These are phyloP conservation scores for Syrrhaptes paradoxus DNA, from an alignment of 2,113 vertebrate species.

Conservation along the genomic window DNA sequence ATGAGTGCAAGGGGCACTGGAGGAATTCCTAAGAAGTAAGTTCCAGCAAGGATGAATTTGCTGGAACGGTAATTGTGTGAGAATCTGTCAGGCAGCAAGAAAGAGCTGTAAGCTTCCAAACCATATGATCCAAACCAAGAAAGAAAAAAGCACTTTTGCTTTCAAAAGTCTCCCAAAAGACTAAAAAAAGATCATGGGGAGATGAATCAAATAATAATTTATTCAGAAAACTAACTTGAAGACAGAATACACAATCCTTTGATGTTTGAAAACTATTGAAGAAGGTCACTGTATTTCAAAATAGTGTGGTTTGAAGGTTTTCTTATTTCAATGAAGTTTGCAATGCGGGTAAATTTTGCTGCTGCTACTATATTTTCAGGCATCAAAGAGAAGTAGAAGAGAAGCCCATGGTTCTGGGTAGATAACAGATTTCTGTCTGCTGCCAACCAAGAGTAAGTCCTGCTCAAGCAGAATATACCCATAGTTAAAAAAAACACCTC, in stretches of 20 bases:
- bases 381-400: background rate
- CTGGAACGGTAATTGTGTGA: slow-evolving; percentile 7
- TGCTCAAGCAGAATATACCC: background rate
- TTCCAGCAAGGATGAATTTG: slow-evolving; percentile 15
- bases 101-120: background rate
- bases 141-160: background rate
- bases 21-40: slow-evolving; percentile 60
- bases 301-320: background rate
- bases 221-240: slow-evolving; percentile 40
- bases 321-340: background rate
- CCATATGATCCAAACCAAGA: slow-evolving; percentile 21
- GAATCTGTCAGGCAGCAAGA: slow-evolving; percentile 26
- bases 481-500: background rate
- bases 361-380: background rate
- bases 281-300: slow-evolving; percentile 3
- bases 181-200: slow-evolving; percentile 35
- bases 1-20: slow-evolving; percentile 17
- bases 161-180: slow-evolving; percentile 12
- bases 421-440: background rate
- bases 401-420: background rate
- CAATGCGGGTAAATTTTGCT: background rate
- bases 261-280: slow-evolving; percentile 38
- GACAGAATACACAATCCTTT: slow-evolving; percentile 50
- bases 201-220: slow-evolving; percentile 46
- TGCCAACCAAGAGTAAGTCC: background rate